phyloP scores from a whole-genome alignment of 2,113 vertebrate genomes.

The Machaerirhynchus nigripectus region DNA sequence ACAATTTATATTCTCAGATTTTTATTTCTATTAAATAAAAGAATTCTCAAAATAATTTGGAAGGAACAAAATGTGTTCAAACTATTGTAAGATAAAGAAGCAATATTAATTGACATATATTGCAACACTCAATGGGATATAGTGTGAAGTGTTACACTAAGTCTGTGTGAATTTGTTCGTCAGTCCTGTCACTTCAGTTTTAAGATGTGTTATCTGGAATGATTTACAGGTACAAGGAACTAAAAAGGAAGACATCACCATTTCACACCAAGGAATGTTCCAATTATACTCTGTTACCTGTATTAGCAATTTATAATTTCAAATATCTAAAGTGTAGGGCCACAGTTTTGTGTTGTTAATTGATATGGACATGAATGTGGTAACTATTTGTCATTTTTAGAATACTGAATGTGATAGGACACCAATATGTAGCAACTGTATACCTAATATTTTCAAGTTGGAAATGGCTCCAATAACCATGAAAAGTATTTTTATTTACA shows the following conservation, averaged over 20 bases:
- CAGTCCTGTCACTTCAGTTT: conserved; percentile 79
- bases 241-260: conserved; percentile 69
- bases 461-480: not conserved
- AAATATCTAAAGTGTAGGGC: conserved; percentile 29
- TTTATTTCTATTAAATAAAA: conserved; percentile 36
- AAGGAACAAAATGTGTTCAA: conserved; percentile 70
- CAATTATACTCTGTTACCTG: conserved; percentile 67
- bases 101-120: conserved; percentile 81
- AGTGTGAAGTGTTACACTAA: conserved; percentile 78
- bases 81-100: conserved; percentile 69
- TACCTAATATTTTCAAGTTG: conserved; percentile 3
- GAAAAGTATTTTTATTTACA: not conserved
- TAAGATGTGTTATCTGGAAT: conserved; percentile 75
- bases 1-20: not conserved
- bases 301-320: conserved; percentile 69
- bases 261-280: conserved; percentile 70
- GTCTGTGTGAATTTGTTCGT: conserved; percentile 77
- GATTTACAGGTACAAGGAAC: conserved; percentile 74
- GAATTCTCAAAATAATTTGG: conserved; percentile 48
- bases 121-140: conserved; percentile 70
- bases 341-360: conserved; percentile 47
- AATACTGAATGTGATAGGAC: not conserved
- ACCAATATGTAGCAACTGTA: not conserved
- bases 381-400: conserved; percentile 19
- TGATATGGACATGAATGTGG: conserved; percentile 22